Evolutionary conservation across 2,113 vertebrate genomes (phyloP).

Genomic region (Parotia lawesii): DNA sequence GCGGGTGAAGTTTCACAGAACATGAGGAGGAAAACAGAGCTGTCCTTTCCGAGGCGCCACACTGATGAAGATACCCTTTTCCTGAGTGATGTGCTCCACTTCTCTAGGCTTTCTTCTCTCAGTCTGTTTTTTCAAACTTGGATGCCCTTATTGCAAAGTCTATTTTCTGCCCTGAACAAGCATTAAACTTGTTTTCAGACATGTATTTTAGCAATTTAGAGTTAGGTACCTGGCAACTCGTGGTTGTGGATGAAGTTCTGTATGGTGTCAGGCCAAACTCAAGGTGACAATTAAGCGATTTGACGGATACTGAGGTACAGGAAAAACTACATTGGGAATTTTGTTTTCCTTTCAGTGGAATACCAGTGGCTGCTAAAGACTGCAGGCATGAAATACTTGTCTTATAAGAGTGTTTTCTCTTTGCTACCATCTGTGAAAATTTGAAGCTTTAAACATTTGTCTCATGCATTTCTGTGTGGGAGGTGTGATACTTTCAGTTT

Average conservation of each 20-base stretch:
- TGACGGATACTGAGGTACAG: background rate
- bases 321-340: background rate
- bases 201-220: background rate
- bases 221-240: accelerated
- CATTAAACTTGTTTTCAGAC: background rate
- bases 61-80: background rate
- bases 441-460: conserved; percentile 51
- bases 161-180: background rate
- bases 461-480: conserved; percentile 46
- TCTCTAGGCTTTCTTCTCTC: background rate
- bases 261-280: background rate
- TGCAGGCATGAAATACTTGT: background rate
- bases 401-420: conserved; percentile 14
- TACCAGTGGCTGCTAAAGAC: background rate
- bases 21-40: background rate
- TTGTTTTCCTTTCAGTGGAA: background rate
- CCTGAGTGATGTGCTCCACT: background rate
- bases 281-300: background rate
- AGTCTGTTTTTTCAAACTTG: background rate
- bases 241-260: background rate
- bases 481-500: conserved; percentile 55
- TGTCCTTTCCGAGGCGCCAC: background rate
- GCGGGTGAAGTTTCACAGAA: background rate
- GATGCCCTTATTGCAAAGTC: background rate
- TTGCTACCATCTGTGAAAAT: conserved; percentile 35